Evolutionary conservation across 2,888 invertebrate genomes (phyloP), one percentile per base, ranked within the genome.

Genomic region (Emmelina monodactyla): DNA sequence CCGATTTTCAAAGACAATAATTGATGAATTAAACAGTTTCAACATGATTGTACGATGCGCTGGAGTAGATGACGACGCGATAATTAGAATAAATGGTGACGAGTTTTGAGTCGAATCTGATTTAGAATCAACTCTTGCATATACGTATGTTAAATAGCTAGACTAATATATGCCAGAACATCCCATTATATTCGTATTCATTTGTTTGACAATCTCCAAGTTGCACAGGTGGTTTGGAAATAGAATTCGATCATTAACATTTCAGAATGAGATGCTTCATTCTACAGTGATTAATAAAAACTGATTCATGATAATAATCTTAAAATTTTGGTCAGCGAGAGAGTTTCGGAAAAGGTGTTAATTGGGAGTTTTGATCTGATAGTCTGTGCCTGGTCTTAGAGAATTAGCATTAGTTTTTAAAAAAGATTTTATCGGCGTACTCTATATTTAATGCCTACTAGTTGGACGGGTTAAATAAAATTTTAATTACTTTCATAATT

Each of bases 21-120:
- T 68, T 70, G 70, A 72, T 73, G 65, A 68, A 73, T 63, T 65
- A 64, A 69, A 63, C 53, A 58, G 51, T 64, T 62, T 61, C 59
- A 55, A 64, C 52, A 67, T 64, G 64, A 67, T 70, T 65, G 63
- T 62, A 67, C 61, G 68, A 65, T 69, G 61, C 51, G 53, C 45
- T 36, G 32, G 36, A 43, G 46, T 51, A 43, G 32, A 39, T 47
- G 50, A 50, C 50, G 51, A 50, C 9, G 25, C 9, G 53, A 61
- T 72, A 72, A 72, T 75, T 69, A 66, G 68, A 72, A 73, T 69
- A 57, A 67, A 72, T 70, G 63, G 66, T 62, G 49, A 47, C 53
- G 57, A 56, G 60, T 50, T 52, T 62, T 57, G 44, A 47, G 44
- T 45, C 58, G 44, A 53, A 62, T 68, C 68, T 58, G 56, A 66